Evolutionary conservation across 2,797 vertebrate genomes (phyloP).

Genomic region (Gymnocypris eckloni): DNA sequence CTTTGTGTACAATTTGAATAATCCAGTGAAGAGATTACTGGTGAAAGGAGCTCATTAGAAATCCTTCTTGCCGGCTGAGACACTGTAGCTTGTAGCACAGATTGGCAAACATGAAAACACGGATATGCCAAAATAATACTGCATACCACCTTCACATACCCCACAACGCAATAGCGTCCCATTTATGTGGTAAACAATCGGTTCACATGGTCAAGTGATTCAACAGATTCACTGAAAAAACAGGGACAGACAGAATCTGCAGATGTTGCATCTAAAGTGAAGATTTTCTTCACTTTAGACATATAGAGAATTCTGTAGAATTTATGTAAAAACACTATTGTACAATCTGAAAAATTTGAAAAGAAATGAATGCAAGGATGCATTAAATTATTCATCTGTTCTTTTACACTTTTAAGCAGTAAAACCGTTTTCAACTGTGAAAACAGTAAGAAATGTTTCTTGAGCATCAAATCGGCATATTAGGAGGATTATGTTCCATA

Average conservation of each 20-base stretch:
- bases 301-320: background rate
- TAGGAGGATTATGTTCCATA: background rate
- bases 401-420: background rate
- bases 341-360: background rate
- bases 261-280: background rate
- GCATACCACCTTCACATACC: background rate
- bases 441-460: background rate
- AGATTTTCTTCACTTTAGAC: background rate
- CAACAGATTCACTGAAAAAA: slow-evolving; percentile 9
- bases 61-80: slow-evolving; percentile 41
- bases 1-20: slow-evolving; percentile 53
- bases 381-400: background rate
- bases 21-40: slow-evolving; percentile 60
- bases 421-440: background rate
- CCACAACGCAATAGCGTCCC: slow-evolving; percentile 9
- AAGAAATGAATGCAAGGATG: background rate
- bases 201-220: background rate
- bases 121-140: slow-evolving; percentile 16
- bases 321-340: background rate
- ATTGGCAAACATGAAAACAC: background rate
- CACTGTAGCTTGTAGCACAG: background rate
- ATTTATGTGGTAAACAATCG: slow-evolving; percentile 19
- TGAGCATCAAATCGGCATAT: background rate
- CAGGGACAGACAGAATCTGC: slow-evolving; percentile 6
- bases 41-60: slow-evolving; percentile 57